These are phyloP conservation scores for Argyrosomus japonicus DNA, from an alignment of 2,113 vertebrate species.

Conservation along the genomic window DNA sequence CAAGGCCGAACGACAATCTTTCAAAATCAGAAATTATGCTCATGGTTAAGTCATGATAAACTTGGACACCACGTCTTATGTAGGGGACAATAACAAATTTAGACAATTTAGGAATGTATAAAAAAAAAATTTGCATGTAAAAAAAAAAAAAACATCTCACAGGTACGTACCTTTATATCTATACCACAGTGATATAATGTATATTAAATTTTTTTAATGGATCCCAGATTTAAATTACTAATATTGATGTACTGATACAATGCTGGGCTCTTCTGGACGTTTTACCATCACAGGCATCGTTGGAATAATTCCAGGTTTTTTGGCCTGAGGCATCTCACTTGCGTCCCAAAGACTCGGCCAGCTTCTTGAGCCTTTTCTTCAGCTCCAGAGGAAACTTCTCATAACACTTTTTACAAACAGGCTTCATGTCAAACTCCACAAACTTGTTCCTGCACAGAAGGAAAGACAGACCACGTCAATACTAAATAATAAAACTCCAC, in stretches of 20 bases:
- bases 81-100: not conserved
- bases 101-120: slow-evolving; percentile 58
- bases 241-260: not conserved
- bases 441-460: slow-evolving; percentile 94
- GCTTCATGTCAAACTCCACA: slow-evolving; percentile 99
- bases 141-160: not conserved
- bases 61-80: not conserved
- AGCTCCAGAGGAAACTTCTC: slow-evolving; percentile 99
- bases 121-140: slow-evolving; percentile 15
- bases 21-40: not conserved
- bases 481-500: not conserved
- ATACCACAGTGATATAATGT: slow-evolving; percentile 17
- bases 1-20: not conserved
- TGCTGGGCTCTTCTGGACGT: not conserved
- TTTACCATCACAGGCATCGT: slow-evolving; percentile 5
- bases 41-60: not conserved
- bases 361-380: slow-evolving; percentile 99
- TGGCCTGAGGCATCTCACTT: slow-evolving; percentile 85
- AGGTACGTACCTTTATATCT: slow-evolving; percentile 12
- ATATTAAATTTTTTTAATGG: not conserved
- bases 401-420: slow-evolving; percentile 99
- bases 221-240: slow-evolving; percentile 26
- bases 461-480: slow-evolving; percentile 28
- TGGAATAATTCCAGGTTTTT: not conserved
- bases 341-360: slow-evolving; percentile 93